Evolutionary conservation across 2,797 vertebrate species (phyloP).

Genomic region (Amblyopsis hoosieri): DNA sequence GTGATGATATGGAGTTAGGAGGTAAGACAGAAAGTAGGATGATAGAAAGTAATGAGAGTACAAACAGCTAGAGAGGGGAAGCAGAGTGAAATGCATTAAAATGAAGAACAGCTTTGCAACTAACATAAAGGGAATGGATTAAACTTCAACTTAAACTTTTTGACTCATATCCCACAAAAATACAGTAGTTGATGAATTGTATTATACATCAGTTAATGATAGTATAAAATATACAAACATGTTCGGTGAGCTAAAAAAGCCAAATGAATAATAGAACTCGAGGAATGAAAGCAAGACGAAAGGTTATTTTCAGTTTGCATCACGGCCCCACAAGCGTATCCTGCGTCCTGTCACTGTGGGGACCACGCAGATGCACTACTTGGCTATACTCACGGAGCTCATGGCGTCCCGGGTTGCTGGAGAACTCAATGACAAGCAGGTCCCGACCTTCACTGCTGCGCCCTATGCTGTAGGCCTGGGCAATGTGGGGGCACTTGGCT

Average conservation of each 20-base stretch:
- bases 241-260: too few species aligned
- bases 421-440: constrained; percentile 93
- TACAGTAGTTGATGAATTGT: too few species aligned
- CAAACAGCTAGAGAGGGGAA: too few species aligned
- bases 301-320: too few species aligned
- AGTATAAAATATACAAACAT: too few species aligned
- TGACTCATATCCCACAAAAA: too few species aligned
- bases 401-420: constrained; percentile 89
- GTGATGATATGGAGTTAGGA: neutral
- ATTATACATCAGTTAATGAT: neutral
- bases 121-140: neutral
- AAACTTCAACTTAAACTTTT: too few species aligned
- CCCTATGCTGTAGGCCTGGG: constrained; percentile 92
- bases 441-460: constrained; percentile 91
- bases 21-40: too few species aligned
- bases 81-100: neutral
- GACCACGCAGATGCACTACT: neutral
- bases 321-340: too few species aligned
- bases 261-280: too few species aligned
- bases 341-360: neutral
- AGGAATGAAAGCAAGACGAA: too few species aligned
- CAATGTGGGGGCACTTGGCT: constrained; percentile 86
- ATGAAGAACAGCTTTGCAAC: neutral
- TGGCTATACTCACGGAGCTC: constrained; percentile 85
- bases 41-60: neutral